Percentiles rank a stretch among this genome's conserved stretches.
These are phyloP conservation scores for Sebastes trivittatus DNA, from an alignment of 2,797 vertebrate species.

Conservation along the genomic window DNA sequence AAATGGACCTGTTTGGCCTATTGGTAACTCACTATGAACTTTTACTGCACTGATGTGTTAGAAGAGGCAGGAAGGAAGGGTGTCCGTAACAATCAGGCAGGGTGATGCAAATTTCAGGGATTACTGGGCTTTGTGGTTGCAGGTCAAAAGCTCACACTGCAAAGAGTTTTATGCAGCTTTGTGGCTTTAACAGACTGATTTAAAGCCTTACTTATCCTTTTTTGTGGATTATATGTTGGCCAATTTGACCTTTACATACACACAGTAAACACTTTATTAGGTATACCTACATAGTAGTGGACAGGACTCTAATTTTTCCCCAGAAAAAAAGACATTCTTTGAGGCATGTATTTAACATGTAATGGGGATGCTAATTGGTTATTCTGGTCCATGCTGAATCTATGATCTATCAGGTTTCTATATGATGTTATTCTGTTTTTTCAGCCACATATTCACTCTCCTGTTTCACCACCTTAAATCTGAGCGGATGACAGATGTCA, in stretches of 20 bases:
- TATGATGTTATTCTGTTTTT: neutral
- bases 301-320: neutral
- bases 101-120: slow-evolving; percentile 36
- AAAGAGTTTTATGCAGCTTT: slow-evolving; percentile 23
- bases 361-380: neutral
- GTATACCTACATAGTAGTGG: neutral
- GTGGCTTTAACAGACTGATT: slow-evolving; percentile 4
- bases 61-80: neutral
- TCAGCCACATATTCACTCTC: neutral
- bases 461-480: neutral
- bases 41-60: neutral
- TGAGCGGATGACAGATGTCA: neutral
- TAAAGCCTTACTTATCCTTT: slow-evolving; percentile 3
- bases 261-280: slow-evolving; percentile 20
- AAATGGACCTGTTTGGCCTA: neutral
- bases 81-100: slow-evolving; percentile 13
- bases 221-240: slow-evolving; percentile 16
- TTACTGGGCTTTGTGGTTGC: slow-evolving; percentile 40
- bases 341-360: neutral
- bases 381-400: neutral
- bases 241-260: slow-evolving; percentile 18
- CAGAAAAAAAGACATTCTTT: neutral
- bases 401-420: neutral
- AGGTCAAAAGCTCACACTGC: slow-evolving; percentile 46
- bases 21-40: neutral